Base-by-base conservation (phyloP, 2,797 vertebrate species). In the Gymnothorax reevesii region DNA sequence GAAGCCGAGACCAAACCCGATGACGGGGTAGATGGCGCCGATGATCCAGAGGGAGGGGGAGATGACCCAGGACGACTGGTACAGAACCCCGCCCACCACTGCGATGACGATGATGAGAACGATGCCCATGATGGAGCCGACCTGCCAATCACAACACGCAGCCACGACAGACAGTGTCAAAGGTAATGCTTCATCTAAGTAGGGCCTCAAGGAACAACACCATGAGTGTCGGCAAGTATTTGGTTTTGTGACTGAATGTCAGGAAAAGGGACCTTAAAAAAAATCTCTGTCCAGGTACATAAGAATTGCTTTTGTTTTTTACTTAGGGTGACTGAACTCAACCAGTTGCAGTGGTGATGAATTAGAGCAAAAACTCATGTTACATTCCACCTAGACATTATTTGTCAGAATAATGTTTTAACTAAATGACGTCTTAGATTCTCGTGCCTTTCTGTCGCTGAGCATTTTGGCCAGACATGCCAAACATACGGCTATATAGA, bases 1-100 rank as follows among this genome's bases (percentile, higher is more conserved):
- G 91, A 99, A 98, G 0, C 99, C 99, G 52, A 99, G 88, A 10
- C 88, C 1, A 25, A 96, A 98, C 1, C 98, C 98, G 12, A 97
- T 92, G 0, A 97, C 92, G 7, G 99, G 99, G 93, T 97, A 99
- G 92, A 99, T 91, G 0, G 95, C 94, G 57, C 98, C 98, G 84
- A 99, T 95, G 85, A 99, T 94, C 99, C 99, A 99, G 8, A 99
- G 91, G 17, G 95, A 91, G 8, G 98, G 97, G 55, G 93, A 3
- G 27, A 99, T 98, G 87, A 10, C 83, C 99, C 99, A 99, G 84
- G 99, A 97, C 5, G 97, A 97, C 94, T 95, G 95, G 92, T 99
- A 99, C 6, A 99, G 95, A 86, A 99, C 91, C 15, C 97, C 98
- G 42, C 97, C 98, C 57, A 98, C 90, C 85, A 99, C 97, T 7